Evolutionary conservation across 2,113 vertebrate species (phyloP).

Genomic region (Rhabdornis inornatus): DNA sequence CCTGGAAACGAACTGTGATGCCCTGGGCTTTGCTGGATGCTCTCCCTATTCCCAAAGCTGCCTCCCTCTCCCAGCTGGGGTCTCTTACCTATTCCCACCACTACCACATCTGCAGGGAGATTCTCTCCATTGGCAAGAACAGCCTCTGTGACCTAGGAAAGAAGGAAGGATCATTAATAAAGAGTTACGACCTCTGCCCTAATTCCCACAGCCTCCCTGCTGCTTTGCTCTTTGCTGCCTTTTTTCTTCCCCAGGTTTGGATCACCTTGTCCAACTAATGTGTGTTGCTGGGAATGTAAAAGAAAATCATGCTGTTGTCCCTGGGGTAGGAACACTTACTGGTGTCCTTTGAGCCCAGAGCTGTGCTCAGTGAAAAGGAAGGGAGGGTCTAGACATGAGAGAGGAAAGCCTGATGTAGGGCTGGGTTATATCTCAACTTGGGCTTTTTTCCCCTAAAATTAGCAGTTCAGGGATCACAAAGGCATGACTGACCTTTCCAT

Average conservation of each 20-base stretch:
- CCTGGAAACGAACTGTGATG: not conserved
- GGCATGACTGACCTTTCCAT: conserved; percentile 73
- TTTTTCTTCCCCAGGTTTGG: not conserved
- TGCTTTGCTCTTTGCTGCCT: conserved; percentile 22
- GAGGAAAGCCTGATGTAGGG: not conserved
- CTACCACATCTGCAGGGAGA: conserved; percentile 80
- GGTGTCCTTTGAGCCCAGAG: not conserved
- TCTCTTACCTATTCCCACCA: conserved; percentile 81
- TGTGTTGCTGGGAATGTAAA: not conserved
- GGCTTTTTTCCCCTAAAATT: not conserved
- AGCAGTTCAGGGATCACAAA: not conserved
- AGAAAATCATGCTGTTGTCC: not conserved
- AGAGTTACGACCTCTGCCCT: conserved; percentile 15
- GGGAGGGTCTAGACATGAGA: not conserved
- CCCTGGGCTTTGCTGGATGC: not conserved
- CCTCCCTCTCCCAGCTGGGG: not conserved
- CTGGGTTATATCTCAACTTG: not conserved
- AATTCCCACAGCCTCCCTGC: conserved; percentile 10
- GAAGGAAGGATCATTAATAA: not conserved
- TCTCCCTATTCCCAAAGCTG: not conserved
- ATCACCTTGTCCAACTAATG: conserved; percentile 5
- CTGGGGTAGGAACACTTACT: not conserved
- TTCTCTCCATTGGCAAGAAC: conserved; percentile 70
- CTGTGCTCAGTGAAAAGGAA: not conserved
- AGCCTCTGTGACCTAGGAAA: conserved; percentile 77